Conservation (phyloP, 2,888 invertebrate genomes). For the Pycnomerus fuliginosus region DNA sequence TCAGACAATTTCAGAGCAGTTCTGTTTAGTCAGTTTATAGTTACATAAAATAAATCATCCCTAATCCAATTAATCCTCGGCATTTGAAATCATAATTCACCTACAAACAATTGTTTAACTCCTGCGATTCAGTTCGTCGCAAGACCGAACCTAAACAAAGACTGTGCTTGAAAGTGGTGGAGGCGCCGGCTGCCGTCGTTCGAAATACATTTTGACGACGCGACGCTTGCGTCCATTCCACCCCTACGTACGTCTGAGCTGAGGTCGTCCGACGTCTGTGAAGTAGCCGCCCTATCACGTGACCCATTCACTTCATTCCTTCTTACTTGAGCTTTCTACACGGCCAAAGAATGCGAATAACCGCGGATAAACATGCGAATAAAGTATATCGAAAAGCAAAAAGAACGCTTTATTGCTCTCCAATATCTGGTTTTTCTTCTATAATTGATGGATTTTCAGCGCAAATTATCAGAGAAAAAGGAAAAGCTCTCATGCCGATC, state of each 20-base stretch:
- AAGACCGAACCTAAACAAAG: too few relatives aligned
- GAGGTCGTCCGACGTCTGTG: constrained; percentile 21
- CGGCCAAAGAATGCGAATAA: constrained; percentile 36
- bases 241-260: constrained; percentile 31
- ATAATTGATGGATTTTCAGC: constrained; percentile 12
- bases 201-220: neutral
- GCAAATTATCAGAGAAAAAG: constrained; percentile 6
- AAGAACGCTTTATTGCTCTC: too few relatives aligned
- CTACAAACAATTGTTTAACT: too few relatives aligned
- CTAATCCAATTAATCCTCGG: too few relatives aligned
- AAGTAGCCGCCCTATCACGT: constrained; percentile 44
- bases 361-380: constrained; percentile 33
- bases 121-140: too few relatives aligned
- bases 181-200: constrained; percentile 4
- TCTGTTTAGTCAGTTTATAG: too few relatives aligned
- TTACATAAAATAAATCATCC: too few relatives aligned
- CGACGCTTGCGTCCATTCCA: constrained; percentile 31
- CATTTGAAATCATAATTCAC: too few relatives aligned
- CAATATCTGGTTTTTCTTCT: neutral
- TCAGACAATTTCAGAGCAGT: too few relatives aligned
- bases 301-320: constrained; percentile 37
- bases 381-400: constrained; percentile 14
- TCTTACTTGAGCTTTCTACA: constrained; percentile 30
- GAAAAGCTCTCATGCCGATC: constrained; percentile 1
- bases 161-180: constrained; percentile 7